Evolutionary conservation across 2,113 vertebrate species (phyloP), one percentile per base, ranked within the genome.

Genomic region (Chaetorhynchus papuensis): DNA sequence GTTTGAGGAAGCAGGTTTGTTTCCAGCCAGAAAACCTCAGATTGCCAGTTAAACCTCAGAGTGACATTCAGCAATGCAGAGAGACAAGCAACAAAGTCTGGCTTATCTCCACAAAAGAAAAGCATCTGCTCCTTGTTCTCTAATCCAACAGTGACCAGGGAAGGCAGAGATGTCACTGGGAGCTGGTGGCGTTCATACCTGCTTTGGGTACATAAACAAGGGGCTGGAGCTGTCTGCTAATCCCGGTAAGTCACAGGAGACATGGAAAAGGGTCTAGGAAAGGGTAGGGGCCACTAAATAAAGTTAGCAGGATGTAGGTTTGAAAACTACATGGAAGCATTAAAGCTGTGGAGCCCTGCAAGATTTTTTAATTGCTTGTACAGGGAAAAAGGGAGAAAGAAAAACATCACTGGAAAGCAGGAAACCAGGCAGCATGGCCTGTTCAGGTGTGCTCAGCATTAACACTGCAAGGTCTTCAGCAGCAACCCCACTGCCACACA

Each of bases 391-490:
- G 19, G 45, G 30, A 56, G 44, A 84, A 91, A 49, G 15, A 61
- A n/a, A 15, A 30, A 42, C 0, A 5, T 21, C 63, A 45, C 10
- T 24, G 41, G 60, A 31, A 75, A 78, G 47, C 71, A 75, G 33
- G 27, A 69, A 66, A 50, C 13, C 14, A 30, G 52, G 17, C 21
- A 39, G 11, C 0, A 0, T 10, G 24, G 39, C 31, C 79, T 59
- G n/a, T 13, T 83, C 35, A 47, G 66, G 42, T 0, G 1, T 11
- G 61, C 39, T 86, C 61, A 90, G 54, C 44, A 68, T 5, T 50
- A 87, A 33, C 42, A 30, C 19, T 21, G 30, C 61, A 52, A 53
- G 49, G 24, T 13, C 45, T 39, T 45, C 78, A 83, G 71, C n/a
- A 85, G 75, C 0, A 0, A 50, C 24, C 23, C 47, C 54, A 13